phyloP scores from a whole-genome alignment of 2,797 vertebrate genomes.

The Cheirogaleus major region DNA sequence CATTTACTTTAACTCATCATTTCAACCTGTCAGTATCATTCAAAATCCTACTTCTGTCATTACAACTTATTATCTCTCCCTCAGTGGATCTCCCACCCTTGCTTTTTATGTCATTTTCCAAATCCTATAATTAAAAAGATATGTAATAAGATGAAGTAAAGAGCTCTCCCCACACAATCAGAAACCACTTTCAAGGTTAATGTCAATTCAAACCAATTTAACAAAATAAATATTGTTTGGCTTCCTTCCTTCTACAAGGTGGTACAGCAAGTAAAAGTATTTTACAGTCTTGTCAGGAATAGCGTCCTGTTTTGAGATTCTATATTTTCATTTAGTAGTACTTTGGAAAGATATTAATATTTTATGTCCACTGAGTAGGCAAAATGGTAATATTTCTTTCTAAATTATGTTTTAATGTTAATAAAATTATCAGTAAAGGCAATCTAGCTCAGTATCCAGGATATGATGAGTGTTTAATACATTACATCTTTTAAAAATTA shows the following conservation, averaged over 20 bases:
- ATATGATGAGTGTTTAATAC: not conserved
- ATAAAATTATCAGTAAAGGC: not conserved
- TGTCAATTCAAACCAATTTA: not conserved
- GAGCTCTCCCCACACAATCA: not conserved
- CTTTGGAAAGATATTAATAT: not conserved
- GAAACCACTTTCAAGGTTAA: not conserved
- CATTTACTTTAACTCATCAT: slow-evolving; percentile 56
- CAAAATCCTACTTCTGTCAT: slow-evolving; percentile 61
- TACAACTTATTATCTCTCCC: not conserved
- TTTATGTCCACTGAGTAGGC: not conserved
- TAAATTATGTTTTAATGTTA: not conserved
- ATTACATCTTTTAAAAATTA: not conserved
- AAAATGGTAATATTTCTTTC: not conserved
- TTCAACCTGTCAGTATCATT: slow-evolving; percentile 66
- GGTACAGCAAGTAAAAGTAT: not conserved
- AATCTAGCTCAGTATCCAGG: not conserved
- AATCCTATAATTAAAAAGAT: not conserved
- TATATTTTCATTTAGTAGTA: not conserved
- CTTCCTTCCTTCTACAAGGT: not conserved
- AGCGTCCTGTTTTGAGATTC: not conserved
- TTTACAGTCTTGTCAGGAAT: not conserved
- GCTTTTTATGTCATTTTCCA: not conserved
- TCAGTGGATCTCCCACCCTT: not conserved
- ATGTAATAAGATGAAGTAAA: not conserved
- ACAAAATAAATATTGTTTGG: not conserved